Evolutionary conservation across 2,113 vertebrate genomes (phyloP).

Genomic region (Mesocricetus auratus): DNA sequence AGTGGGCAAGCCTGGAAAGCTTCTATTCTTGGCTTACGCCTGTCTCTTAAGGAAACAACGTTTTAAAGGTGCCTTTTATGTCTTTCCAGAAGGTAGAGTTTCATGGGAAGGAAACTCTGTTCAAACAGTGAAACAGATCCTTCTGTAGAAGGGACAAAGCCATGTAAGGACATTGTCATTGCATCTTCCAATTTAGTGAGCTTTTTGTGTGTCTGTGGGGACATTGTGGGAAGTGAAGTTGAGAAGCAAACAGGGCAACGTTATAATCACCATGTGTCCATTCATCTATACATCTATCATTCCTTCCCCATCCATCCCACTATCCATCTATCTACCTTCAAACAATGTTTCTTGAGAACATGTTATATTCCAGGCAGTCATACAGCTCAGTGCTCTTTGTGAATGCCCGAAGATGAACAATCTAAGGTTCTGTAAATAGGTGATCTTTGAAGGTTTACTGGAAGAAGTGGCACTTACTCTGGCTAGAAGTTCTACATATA

Average conservation of each 20-base stretch:
- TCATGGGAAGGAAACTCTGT: constrained; percentile 1
- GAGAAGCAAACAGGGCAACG: neutral
- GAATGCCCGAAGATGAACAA: neutral
- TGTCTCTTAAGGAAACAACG: constrained; percentile 38
- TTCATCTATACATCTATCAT: neutral
- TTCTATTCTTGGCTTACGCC: neutral
- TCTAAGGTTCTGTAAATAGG: neutral
- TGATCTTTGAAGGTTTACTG: neutral
- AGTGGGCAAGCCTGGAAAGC: neutral
- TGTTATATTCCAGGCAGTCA: neutral
- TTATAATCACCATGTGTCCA: neutral
- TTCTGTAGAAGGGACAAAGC: neutral
- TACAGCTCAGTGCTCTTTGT: neutral
- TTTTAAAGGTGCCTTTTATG: constrained; percentile 27
- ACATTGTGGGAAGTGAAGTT: neutral
- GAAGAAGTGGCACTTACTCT: neutral
- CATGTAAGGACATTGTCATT: neutral
- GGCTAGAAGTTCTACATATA: neutral
- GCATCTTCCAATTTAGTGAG: neutral
- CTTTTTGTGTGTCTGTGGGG: neutral
- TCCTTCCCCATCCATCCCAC: neutral
- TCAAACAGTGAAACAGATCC: neutral
- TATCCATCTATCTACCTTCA: neutral
- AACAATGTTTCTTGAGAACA: neutral
- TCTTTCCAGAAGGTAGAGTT: constrained; percentile 45